Evolutionary conservation across 2,113 vertebrate genomes (phyloP).

Genomic region (Circaetus cinerascens): DNA sequence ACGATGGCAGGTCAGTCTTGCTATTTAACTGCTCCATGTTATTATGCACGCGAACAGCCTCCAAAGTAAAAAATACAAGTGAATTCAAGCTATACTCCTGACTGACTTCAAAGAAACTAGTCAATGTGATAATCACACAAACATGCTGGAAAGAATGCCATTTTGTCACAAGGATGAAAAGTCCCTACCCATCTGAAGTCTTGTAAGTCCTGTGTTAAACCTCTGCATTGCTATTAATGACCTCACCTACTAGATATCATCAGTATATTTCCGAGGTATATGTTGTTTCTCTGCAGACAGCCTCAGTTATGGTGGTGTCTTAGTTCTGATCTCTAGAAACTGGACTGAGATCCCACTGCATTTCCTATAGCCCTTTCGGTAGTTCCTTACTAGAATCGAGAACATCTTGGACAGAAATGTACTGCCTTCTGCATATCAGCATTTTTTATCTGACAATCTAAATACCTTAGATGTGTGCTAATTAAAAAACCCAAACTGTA

Average conservation of each 20-base stretch:
- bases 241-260: background rate
- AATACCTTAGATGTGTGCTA: background rate
- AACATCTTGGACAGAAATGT: background rate
- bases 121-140: background rate
- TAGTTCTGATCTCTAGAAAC: background rate
- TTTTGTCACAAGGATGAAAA: background rate
- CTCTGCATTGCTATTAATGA: background rate
- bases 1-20: background rate
- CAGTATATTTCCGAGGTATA: background rate
- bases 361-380: background rate
- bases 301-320: background rate
- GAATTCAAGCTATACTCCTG: background rate
- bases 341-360: background rate
- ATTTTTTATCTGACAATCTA: background rate
- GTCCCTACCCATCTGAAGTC: background rate
- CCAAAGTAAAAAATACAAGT: background rate
- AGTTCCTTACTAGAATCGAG: background rate
- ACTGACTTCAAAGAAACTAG: background rate
- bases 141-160: background rate
- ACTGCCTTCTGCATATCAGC: fast-evolving
- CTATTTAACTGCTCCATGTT: background rate
- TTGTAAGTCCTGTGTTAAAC: background rate
- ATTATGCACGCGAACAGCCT: background rate
- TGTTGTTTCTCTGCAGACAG: background rate
- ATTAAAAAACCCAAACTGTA: background rate